Conservation (phyloP, 2,888 invertebrate genomes). For the Pedicia rivosa region DNA sequence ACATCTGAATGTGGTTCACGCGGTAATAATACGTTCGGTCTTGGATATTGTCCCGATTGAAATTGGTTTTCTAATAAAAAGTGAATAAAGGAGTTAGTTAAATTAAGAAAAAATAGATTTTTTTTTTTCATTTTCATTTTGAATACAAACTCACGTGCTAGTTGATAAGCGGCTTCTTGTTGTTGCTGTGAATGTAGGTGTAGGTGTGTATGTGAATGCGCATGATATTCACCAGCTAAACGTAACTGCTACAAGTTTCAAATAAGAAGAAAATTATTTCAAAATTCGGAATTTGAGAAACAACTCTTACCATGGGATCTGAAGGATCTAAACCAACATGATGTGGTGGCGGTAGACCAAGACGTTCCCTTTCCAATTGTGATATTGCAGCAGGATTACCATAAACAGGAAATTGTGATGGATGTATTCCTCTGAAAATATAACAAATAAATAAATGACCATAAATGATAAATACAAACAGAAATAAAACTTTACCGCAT, state of each 20-base stretch:
- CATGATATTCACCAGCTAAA: slow-evolving; percentile 89
- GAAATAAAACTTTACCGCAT: slow-evolving; percentile 34
- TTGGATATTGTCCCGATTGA: slow-evolving; percentile 32
- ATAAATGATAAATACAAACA: too few relatives aligned
- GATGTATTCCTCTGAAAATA: slow-evolving; percentile 45
- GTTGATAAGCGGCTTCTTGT: slow-evolving; percentile 38
- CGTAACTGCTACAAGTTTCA: slow-evolving; percentile 46
- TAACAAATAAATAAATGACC: slow-evolving; percentile 17
- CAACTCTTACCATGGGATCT: slow-evolving; percentile 60
- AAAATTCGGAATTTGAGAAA: too few relatives aligned
- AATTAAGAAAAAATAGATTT: slow-evolving; percentile 1
- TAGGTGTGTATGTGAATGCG: slow-evolving; percentile 83
- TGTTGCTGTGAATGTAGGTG: slow-evolving; percentile 73
- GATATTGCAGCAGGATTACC: slow-evolving; percentile 62
- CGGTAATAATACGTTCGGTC: slow-evolving; percentile 33
- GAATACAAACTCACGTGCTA: slow-evolving; percentile 40
- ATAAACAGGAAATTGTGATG: slow-evolving; percentile 47
- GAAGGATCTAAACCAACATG: slow-evolving; percentile 50
- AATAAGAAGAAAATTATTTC: slow-evolving; percentile 1
- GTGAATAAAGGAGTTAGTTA: neutral
- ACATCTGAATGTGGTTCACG: slow-evolving; percentile 32
- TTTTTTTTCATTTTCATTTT: slow-evolving; percentile 11
- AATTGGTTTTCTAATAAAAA: too few relatives aligned
- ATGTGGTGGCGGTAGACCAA: slow-evolving; percentile 55
- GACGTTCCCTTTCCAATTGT: slow-evolving; percentile 75